Evolutionary conservation across 2,888 invertebrate genomes (phyloP), one percentile per base, ranked within the genome.

Genomic region (Scrobipalpa costella): DNA sequence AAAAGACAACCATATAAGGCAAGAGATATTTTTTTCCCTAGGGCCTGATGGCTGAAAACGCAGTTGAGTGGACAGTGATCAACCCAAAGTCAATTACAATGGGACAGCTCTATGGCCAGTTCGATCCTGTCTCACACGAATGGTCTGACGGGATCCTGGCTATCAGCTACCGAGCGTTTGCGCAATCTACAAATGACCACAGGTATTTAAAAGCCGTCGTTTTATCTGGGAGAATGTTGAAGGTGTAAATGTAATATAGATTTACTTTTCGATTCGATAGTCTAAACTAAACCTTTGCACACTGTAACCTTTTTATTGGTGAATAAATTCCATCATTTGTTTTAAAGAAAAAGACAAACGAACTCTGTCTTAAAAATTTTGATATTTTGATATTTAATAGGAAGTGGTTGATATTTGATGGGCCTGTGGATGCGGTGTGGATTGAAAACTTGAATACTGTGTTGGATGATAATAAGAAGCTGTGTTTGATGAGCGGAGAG

Each of bases 401-500:
- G 67, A 98, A 98, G 80, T 99, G 98, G 98, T 91, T 99, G 34
- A 92, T 99, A 62, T 98, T 98, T 83, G 98, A 99, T 84, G 99
- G 98, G 0, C 98, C 98, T 0, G 97, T 99, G 0, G 98, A 99
- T 85, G 97, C 98, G 0, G 95, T 98, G 38, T 98, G 98, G 98
- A 98, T 98, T 71, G 98, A 99, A 86, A 98, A 98, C 79, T 95
- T 99, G 94, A 98, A 98, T 79, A 98, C 98, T 0, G 98, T 98
- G 1, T 86, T 99, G 65, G 98, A 99, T 77, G 98, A 99, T 77
- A 98, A 98, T 80, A 98, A 98, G 86, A 99, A 98, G 80, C 88
- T 99, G 34, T 99, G 98, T 72, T 89, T 99, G n/a, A 98, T 98
- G 98, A 98, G 98, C 61, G 98, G 98, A 0, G 98, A 99, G 90